A percentile compares a stretch with the other conserved stretches of the same genome.
Conservation (phyloP, 2,888 invertebrate genomes). For the Trichogramma evanescens region DNA sequence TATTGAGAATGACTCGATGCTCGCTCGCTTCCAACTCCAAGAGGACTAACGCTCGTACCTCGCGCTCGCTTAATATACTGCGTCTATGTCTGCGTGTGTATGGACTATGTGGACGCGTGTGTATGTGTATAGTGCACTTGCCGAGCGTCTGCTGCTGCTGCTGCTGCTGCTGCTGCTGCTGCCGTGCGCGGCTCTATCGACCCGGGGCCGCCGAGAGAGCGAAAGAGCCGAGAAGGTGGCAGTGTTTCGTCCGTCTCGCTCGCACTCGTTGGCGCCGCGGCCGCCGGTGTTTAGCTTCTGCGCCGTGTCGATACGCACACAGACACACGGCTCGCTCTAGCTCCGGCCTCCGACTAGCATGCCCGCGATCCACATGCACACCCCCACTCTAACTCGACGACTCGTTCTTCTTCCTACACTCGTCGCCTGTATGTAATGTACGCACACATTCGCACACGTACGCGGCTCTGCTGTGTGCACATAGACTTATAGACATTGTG, state of each 20-base stretch:
- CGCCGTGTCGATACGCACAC: not conserved
- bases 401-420: no score
- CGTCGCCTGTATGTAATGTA: no score
- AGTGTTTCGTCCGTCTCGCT: constrained; percentile 1
- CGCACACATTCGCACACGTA: no score
- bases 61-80: no score
- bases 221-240: not conserved
- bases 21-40: no score
- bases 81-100: no score
- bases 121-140: constrained; percentile 1
- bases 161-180: constrained; percentile 13
- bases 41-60: no score
- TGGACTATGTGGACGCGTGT: not conserved
- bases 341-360: not conserved
- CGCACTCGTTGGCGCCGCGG: constrained; percentile 2
- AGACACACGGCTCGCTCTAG: not conserved
- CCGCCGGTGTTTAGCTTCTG: not conserved
- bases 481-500: no score
- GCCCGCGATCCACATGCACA: not conserved
- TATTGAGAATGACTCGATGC: no score
- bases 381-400: no score
- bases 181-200: constrained; percentile 22
- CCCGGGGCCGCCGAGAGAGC: constrained; percentile 12
- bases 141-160: constrained; percentile 16
- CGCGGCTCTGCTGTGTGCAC: no score